Conservation (phyloP, 2,113 vertebrate genomes). For the Nanorana parkeri region DNA sequence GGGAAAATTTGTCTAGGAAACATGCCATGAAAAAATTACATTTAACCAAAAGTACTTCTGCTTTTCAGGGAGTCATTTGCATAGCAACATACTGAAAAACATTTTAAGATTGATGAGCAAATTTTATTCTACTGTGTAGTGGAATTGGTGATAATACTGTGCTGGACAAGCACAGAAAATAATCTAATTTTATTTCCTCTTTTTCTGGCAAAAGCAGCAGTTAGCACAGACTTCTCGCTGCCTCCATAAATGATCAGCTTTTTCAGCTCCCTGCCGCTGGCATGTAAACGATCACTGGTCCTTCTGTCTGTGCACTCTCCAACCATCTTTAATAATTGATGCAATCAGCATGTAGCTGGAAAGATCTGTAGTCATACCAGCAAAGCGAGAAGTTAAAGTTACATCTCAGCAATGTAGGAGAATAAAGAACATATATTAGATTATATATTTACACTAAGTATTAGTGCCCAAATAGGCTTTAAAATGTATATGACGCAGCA, state of each 20-base stretch:
- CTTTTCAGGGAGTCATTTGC: no score
- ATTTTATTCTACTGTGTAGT: neutral
- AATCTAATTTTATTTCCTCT: conserved; percentile 26
- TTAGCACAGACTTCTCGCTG: conserved; percentile 26
- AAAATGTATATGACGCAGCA: conserved; percentile 19
- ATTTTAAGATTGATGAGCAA: no score
- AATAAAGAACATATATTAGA: conserved; percentile 12
- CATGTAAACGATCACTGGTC: conserved; percentile 50
- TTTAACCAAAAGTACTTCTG: no score
- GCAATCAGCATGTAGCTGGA: conserved; percentile 24
- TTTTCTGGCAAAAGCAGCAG: conserved; percentile 33
- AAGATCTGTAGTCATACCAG: conserved; percentile 31
- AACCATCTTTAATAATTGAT: conserved; percentile 54
- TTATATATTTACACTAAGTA: neutral
- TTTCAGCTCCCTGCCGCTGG: conserved; percentile 44
- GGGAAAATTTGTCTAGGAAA: no score
- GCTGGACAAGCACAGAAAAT: conserved; percentile 7
- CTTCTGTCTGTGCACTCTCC: conserved; percentile 46
- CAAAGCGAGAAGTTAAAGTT: conserved; percentile 9
- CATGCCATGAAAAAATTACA: no score
- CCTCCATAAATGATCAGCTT: conserved; percentile 47
- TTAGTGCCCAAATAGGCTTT: conserved; percentile 7
- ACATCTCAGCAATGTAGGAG: conserved; percentile 25
- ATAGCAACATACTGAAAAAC: no score
- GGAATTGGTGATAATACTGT: neutral